Conservation (phyloP, 2,113 vertebrate species). For the Psilopsiagon aurifrons region DNA sequence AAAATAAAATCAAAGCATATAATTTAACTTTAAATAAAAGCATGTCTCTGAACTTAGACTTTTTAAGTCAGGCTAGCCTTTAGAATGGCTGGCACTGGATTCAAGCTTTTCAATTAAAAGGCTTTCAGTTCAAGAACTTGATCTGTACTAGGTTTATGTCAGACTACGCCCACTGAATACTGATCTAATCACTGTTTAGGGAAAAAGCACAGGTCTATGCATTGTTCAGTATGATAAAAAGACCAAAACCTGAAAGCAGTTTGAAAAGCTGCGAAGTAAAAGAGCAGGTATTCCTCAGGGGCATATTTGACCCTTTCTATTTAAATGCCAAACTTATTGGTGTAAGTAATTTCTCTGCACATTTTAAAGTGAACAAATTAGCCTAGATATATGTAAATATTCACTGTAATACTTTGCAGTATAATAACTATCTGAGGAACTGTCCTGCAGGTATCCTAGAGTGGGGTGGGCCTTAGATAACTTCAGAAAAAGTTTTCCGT, state of each 20-base stretch:
- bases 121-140: not conserved
- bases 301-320: not conserved
- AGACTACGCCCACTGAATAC: not conserved
- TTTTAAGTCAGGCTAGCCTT: not conserved
- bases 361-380: not conserved
- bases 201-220: not conserved
- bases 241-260: not conserved
- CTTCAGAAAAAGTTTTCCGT: not conserved
- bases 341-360: not conserved
- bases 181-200: not conserved
- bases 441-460: not conserved
- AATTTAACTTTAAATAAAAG: not conserved
- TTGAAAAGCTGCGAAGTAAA: not conserved
- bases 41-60: not conserved
- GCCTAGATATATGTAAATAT: not conserved
- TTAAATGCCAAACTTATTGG: not conserved
- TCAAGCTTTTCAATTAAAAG: not conserved
- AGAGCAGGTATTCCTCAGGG: not conserved
- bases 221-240: not conserved
- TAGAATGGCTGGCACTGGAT: not conserved
- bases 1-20: not conserved
- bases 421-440: not conserved
- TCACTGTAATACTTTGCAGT: not conserved
- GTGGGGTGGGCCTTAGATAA: not conserved
- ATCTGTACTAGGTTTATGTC: not conserved